phyloP scores from a whole-genome alignment of 2,797 vertebrate species.

The Tragopan temminckii region DNA sequence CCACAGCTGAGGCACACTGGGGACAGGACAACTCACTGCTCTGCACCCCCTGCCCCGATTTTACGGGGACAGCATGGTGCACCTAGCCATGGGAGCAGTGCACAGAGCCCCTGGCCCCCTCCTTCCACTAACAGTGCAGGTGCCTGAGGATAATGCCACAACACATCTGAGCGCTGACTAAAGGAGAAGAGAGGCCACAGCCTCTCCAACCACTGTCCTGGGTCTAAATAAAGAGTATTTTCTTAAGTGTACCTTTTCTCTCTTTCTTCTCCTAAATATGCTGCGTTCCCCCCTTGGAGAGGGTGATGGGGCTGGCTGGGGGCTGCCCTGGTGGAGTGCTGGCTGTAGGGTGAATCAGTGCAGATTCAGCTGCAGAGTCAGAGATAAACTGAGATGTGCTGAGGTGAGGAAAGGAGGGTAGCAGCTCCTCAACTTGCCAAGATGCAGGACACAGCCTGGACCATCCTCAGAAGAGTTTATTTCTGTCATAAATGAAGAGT shows the following conservation, averaged over 20 bases:
- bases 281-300: rapidly evolving
- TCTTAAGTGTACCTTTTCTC: background rate
- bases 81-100: background rate
- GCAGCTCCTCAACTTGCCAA: background rate
- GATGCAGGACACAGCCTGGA: rapidly evolving
- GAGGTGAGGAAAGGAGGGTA: rapidly evolving
- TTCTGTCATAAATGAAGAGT: background rate
- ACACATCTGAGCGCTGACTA: rapidly evolving
- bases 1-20: rapidly evolving
- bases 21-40: rapidly evolving
- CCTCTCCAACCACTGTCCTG: background rate
- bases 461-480: background rate
- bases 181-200: rapidly evolving
- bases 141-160: background rate
- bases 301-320: background rate
- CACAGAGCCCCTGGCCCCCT: background rate
- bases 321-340: background rate
- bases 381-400: rapidly evolving
- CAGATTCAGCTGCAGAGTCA: background rate
- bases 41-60: background rate
- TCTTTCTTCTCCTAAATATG: background rate
- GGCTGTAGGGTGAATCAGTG: rapidly evolving
- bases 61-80: rapidly evolving
- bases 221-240: background rate
- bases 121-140: background rate